Conservation (phyloP, 64 coral and sea anemone species). For the Anthopleura sola region DNA sequence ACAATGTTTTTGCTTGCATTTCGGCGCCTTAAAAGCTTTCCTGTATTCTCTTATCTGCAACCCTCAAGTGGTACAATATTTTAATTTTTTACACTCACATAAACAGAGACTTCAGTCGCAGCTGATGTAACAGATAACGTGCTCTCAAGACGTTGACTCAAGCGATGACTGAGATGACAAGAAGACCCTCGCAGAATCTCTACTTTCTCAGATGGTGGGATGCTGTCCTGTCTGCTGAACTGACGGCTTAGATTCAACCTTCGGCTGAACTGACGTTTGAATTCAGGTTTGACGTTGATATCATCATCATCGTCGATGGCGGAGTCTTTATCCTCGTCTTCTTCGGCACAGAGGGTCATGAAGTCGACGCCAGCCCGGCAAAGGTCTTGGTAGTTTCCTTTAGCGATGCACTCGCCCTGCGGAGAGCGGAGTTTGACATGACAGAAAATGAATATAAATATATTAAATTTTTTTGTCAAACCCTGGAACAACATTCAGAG, state of each 20-base stretch:
- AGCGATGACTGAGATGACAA: constrained; percentile 7
- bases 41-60: too few relatives aligned
- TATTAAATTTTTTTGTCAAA: too few relatives aligned
- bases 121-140: constrained; percentile 52
- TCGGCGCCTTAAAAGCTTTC: too few relatives aligned
- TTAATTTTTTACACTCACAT: constrained; percentile 24
- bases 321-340: constrained; percentile 64
- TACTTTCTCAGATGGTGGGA: constrained; percentile 1
- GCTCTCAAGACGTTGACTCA: constrained; percentile 41
- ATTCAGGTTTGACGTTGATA: neutral
- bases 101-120: constrained; percentile 45
- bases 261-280: constrained; percentile 36
- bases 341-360: constrained; percentile 43
- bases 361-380: constrained; percentile 62
- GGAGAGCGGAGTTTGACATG: neutral
- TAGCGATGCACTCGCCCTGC: constrained; percentile 67
- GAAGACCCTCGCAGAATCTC: constrained; percentile 18
- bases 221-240: constrained; percentile 46
- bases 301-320: constrained; percentile 42
- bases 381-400: constrained; percentile 70
- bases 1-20: too few relatives aligned
- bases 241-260: constrained; percentile 30
- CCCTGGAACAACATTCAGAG: too few relatives aligned
- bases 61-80: too few relatives aligned
- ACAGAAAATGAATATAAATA: too few relatives aligned